Evolutionary conservation across 2,797 vertebrate genomes (phyloP).

Genomic region (Acropternis orthonyx): DNA sequence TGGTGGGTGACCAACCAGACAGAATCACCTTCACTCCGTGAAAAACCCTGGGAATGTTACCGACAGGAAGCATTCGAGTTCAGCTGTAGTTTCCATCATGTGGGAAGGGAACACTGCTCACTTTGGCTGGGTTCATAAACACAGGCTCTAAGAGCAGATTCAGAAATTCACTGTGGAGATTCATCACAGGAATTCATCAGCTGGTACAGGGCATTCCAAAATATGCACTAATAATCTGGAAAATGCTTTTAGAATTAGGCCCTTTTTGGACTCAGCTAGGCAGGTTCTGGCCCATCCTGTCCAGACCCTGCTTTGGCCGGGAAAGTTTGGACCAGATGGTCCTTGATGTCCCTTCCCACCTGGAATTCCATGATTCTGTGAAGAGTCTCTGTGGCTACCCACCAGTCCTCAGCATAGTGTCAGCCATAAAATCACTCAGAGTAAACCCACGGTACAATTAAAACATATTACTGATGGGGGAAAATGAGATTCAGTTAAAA

Average conservation of each 20-base stretch:
- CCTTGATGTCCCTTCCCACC: background rate
- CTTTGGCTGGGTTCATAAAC: background rate
- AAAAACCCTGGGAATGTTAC: accelerated
- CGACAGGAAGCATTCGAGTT: accelerated
- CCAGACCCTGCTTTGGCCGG: background rate
- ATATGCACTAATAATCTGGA: accelerated
- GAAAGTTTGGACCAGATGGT: accelerated
- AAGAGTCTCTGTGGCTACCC: background rate
- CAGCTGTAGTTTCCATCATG: accelerated
- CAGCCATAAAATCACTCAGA: background rate
- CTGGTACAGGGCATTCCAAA: background rate
- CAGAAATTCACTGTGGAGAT: accelerated
- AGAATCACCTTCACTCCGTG: accelerated
- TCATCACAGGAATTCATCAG: accelerated
- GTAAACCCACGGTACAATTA: background rate
- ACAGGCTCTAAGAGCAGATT: accelerated
- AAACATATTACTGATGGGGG: accelerated
- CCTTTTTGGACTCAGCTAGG: background rate
- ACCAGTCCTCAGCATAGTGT: background rate
- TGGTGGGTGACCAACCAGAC: accelerated
- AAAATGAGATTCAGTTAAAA: background rate
- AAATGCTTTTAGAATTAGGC: accelerated
- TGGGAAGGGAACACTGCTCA: accelerated
- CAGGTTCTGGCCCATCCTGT: background rate
- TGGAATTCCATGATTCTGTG: background rate